Evolutionary conservation across 2,888 invertebrate genomes (phyloP).

Genomic region (Mechanitis messenoides): DNA sequence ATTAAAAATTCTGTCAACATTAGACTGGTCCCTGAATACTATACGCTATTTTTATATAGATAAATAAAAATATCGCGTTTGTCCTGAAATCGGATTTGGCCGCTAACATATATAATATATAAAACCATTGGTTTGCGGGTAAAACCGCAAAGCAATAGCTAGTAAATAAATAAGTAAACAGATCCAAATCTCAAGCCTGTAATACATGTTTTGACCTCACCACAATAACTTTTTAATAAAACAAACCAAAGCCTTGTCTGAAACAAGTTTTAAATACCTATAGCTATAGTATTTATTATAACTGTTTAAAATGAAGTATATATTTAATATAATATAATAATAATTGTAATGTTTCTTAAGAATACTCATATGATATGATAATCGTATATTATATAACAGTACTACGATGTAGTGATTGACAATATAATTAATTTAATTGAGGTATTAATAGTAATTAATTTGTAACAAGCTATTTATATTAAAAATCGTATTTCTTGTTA

Average conservation of each 20-base stretch:
- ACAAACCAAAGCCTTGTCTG: background rate
- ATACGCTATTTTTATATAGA: too few relatives aligned
- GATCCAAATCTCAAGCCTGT: too few relatives aligned
- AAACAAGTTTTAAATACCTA: background rate
- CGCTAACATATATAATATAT: too few relatives aligned
- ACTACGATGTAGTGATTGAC: background rate
- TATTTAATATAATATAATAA: background rate
- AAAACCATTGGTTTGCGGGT: too few relatives aligned
- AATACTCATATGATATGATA: background rate
- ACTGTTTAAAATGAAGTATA: conserved; percentile 4
- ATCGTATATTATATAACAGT: background rate
- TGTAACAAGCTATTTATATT: background rate
- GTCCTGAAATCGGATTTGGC: too few relatives aligned
- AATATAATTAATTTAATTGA: background rate
- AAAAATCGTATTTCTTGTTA: background rate
- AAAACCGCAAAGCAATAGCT: too few relatives aligned
- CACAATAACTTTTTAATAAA: too few relatives aligned
- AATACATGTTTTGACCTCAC: too few relatives aligned
- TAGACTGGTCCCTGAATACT: too few relatives aligned
- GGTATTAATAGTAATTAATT: background rate
- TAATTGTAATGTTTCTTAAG: background rate
- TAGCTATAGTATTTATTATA: background rate
- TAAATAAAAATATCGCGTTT: too few relatives aligned
- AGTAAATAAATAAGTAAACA: too few relatives aligned
- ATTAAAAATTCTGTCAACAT: too few relatives aligned